Evolutionary conservation across 2,888 invertebrate genomes (phyloP), one percentile per base, ranked within the genome.

Genomic region (Lutraria lutraria): DNA sequence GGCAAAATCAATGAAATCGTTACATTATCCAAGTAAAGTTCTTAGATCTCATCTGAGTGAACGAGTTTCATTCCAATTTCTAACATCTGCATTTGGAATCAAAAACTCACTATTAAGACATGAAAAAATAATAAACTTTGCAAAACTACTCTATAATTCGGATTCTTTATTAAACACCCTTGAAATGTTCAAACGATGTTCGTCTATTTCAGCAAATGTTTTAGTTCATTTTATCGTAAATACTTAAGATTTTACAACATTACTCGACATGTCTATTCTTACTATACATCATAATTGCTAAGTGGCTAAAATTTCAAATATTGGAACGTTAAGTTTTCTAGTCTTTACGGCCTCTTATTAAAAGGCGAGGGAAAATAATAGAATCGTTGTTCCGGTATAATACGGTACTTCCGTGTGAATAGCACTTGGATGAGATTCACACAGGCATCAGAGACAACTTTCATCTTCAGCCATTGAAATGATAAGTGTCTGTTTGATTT

Each of bases 241-340:
- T 52, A 53, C 89, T 89, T 86, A 52, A 83, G 89, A 54, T 86
- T 89, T 89, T 83, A 89, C 86, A 83, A 83, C 86, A 53, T 79
- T n/a, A n/a, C 60, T 34, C 80, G 89, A 86, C 89, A 86, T 83
- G 82, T 83, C 63, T 83, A 63, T 79, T 88, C 63, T 63, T 54
- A 2, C 81, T 79, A 80, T 86, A 86, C 43, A 86, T 86, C 86
- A 86, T 86, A 86, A 86, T 63, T 21, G 81, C 19, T 81, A 86
- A 86, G 86, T 86, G 56, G 81, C 56, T 86, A 52, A 81, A 86
- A 86, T 81, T 86, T 85, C 80, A 63, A 86, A 86, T 86, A 86
- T 86, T 68, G 86, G 81, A 81, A 81, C 56, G 56, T 86, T 60
- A 81, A 80, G 80, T 52, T 86, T 80, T 54, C 52, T 25, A 81